Percentiles rank a stretch among this genome's conserved stretches.
Conservation (phyloP, 1,140 invertebrate genomes). For the Palaemon carinicauda region DNA sequence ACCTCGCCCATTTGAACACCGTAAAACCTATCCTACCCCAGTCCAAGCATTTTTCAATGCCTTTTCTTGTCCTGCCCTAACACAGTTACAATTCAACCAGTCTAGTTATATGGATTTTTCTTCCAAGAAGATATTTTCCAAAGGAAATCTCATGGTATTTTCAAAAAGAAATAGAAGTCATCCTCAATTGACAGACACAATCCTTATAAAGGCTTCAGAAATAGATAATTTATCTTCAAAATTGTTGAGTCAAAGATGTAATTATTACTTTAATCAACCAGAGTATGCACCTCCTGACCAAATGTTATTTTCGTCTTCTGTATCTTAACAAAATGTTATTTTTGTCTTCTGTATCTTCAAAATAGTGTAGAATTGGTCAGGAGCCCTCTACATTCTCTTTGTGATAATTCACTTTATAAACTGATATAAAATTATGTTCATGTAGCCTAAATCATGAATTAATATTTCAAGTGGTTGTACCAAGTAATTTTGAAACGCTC, state of each 20-base stretch:
- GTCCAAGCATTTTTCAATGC: slow-evolving; percentile 41
- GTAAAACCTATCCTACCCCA: neutral
- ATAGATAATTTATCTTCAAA: slow-evolving; percentile 33
- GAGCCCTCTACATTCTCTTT: no score
- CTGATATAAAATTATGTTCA: no score
- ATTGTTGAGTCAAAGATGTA: slow-evolving; percentile 6
- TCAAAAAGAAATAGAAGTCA: slow-evolving; percentile 5
- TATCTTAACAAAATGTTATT: neutral
- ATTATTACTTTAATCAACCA: neutral
- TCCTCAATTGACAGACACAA: slow-evolving; percentile 35
- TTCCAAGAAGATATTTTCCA: neutral
- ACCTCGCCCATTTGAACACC: neutral
- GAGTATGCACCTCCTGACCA: neutral
- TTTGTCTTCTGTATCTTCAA: no score
- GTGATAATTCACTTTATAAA: no score
- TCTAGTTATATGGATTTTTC: neutral
- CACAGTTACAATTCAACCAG: neutral
- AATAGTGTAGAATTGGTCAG: no score
- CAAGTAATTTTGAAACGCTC: slow-evolving; percentile 32
- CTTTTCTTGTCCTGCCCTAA: slow-evolving; percentile 43
- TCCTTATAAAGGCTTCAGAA: slow-evolving; percentile 20
- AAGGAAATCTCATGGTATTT: neutral
- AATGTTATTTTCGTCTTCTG: neutral
- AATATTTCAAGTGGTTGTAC: neutral
- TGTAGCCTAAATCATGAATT: neutral